A percentile compares a stretch with the other conserved stretches of the same genome.
Conservation (phyloP, 2,888 invertebrate genomes). For the Oligia latruncula region DNA sequence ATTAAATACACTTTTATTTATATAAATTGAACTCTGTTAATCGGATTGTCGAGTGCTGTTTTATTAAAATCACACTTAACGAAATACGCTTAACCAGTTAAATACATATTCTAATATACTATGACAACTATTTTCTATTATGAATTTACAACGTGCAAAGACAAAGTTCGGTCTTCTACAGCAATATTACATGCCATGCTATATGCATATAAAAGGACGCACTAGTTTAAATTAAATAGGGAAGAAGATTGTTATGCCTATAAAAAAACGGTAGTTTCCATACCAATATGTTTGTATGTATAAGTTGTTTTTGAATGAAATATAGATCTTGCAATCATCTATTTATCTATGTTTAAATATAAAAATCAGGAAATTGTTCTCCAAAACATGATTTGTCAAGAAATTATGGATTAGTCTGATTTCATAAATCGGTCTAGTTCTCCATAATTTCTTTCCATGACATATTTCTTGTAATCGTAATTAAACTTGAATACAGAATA, state of each 20-base stretch:
- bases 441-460: background rate
- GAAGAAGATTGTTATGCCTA: constrained; percentile 1
- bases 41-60: constrained; percentile 39
- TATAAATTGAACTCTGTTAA: constrained; percentile 44
- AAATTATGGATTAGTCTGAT: background rate
- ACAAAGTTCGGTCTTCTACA: constrained; percentile 23
- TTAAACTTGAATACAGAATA: constrained; percentile 23
- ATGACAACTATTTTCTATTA: constrained; percentile 41
- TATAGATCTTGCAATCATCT: constrained; percentile 10
- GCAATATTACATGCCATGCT: constrained; percentile 20
- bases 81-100: constrained; percentile 26
- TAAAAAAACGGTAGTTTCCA: constrained; percentile 15
- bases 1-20: constrained; percentile 42
- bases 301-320: constrained; percentile 25
- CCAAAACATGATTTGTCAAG: background rate
- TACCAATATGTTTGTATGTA: constrained; percentile 18
- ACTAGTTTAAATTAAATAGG: constrained; percentile 24
- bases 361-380: constrained; percentile 10
- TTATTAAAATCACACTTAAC: constrained; percentile 12
- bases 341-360: constrained; percentile 13
- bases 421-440: constrained; percentile 2
- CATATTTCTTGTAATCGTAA: background rate
- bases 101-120: constrained; percentile 3
- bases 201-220: constrained; percentile 12
- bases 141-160: constrained; percentile 22